Evolutionary conservation across 2,888 invertebrate species (phyloP).

Genomic region (Eudemis profundana): DNA sequence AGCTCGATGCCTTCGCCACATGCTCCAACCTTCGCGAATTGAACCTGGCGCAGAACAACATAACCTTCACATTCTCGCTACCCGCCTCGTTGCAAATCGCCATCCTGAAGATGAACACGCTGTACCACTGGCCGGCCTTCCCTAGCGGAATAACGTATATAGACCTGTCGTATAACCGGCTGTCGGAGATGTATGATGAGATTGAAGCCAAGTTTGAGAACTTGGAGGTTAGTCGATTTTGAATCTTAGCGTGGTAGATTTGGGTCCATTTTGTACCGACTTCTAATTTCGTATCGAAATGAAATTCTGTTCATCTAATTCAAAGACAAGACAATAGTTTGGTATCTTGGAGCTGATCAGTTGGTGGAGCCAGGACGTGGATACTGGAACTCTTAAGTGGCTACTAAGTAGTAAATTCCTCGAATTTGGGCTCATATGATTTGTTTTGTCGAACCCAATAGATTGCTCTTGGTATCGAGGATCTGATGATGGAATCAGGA

Average conservation of each 20-base stretch:
- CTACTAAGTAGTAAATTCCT: too few species aligned
- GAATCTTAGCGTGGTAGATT: too few species aligned
- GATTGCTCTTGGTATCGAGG: too few species aligned
- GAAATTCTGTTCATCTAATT: not conserved
- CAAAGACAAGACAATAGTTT: too few species aligned
- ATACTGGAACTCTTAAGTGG: too few species aligned
- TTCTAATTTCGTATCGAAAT: not conserved
- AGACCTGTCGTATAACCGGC: conserved; percentile 75
- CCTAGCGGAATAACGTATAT: conserved; percentile 74
- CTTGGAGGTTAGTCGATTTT: conserved; percentile 68
- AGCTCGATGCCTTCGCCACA: conserved; percentile 69
- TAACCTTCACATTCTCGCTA: conserved; percentile 73
- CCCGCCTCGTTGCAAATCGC: conserved; percentile 73
- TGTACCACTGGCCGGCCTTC: conserved; percentile 77
- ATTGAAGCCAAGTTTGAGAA: conserved; percentile 63
- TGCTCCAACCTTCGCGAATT: conserved; percentile 73
- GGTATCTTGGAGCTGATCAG: too few species aligned
- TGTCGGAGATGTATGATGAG: conserved; percentile 72
- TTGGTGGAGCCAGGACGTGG: too few species aligned
- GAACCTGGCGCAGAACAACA: conserved; percentile 79
- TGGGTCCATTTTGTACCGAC: too few species aligned
- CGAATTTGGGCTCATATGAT: too few species aligned
- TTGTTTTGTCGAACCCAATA: too few species aligned
- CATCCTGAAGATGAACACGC: conserved; percentile 71
- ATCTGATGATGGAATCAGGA: too few species aligned